These are phyloP conservation scores for Phrynocephalus forsythii DNA, from an alignment of 2,797 vertebrate species.

Conservation along the genomic window DNA sequence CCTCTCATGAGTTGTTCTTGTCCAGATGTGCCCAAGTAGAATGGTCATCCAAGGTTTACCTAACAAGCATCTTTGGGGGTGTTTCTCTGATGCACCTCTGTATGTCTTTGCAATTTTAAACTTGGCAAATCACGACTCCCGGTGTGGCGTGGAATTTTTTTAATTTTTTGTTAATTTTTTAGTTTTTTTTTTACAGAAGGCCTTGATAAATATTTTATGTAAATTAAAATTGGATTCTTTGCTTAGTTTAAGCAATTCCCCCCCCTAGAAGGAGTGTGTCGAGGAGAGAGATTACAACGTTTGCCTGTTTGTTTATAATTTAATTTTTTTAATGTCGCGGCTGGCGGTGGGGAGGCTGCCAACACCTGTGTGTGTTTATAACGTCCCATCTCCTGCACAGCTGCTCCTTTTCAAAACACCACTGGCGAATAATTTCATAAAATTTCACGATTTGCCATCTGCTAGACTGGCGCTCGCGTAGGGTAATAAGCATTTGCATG, in stretches of 20 bases:
- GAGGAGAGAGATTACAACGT: conserved; percentile 99
- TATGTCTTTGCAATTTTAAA: conserved; percentile 88
- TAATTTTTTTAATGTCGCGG: conserved; percentile 99
- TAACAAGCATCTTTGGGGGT: conserved; percentile 84
- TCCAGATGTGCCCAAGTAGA: conserved; percentile 90
- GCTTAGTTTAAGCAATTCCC: conserved; percentile 97
- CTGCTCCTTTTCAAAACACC: conserved; percentile 99
- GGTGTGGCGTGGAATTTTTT: conserved; percentile 83
- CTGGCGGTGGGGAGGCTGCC: conserved; percentile 96
- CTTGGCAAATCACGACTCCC: conserved; percentile 91
- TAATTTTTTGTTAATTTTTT: no score
- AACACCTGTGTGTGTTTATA: conserved; percentile 99
- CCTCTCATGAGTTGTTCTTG: conserved; percentile 85
- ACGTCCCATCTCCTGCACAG: conserved; percentile 99
- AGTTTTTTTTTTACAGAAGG: conserved; percentile 78
- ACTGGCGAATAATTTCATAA: conserved; percentile 99
- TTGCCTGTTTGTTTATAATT: conserved; percentile 99
- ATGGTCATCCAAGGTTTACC: conserved; percentile 89
- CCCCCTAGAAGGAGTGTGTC: conserved; percentile 95
- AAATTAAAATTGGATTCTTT: conserved; percentile 99
- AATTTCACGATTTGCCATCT: conserved; percentile 99
- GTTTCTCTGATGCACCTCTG: conserved; percentile 81
- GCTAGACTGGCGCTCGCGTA: conserved; percentile 99
- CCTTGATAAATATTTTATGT: conserved; percentile 99
- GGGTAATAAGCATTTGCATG: conserved; percentile 99